These are phyloP conservation scores for Acanthurus tractus DNA, from an alignment of 2,797 vertebrate genomes.

Conservation along the genomic window DNA sequence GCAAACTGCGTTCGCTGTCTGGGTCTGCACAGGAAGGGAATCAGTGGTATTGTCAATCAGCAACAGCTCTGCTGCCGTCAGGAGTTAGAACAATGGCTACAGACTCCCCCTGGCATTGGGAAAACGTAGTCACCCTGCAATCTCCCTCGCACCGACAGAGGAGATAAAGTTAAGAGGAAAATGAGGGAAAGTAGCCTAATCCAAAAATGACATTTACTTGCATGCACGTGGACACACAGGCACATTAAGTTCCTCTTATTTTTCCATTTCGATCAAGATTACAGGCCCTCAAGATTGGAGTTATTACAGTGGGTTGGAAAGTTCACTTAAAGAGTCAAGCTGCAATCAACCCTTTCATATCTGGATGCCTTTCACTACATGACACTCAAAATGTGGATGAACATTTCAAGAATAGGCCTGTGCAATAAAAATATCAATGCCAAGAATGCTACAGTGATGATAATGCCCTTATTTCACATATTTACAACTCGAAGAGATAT, in stretches of 20 bases:
- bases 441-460: not conserved
- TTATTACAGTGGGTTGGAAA: conserved; percentile 38
- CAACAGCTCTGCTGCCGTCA: conserved; percentile 81
- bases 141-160: conserved; percentile 66
- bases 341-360: conserved; percentile 64
- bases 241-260: not conserved
- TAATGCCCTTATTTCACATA: not conserved
- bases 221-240: conserved; percentile 12
- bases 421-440: not conserved
- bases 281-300: conserved; percentile 26
- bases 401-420: not conserved
- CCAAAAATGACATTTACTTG: conserved; percentile 36
- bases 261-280: conserved; percentile 60
- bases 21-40: conserved; percentile 92
- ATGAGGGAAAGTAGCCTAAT: conserved; percentile 52
- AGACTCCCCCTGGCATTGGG: conserved; percentile 71
- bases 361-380: not conserved
- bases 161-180: conserved; percentile 79
- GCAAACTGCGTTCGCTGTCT: conserved; percentile 88
- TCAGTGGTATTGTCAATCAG: conserved; percentile 88
- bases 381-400: not conserved
- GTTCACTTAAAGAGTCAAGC: conserved; percentile 48
- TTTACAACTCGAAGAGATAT: not conserved
- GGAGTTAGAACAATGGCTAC: conserved; percentile 87
- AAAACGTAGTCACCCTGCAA: conserved; percentile 84